Conservation (phyloP, 2,113 vertebrate genomes). For the Neoarius graeffei region DNA sequence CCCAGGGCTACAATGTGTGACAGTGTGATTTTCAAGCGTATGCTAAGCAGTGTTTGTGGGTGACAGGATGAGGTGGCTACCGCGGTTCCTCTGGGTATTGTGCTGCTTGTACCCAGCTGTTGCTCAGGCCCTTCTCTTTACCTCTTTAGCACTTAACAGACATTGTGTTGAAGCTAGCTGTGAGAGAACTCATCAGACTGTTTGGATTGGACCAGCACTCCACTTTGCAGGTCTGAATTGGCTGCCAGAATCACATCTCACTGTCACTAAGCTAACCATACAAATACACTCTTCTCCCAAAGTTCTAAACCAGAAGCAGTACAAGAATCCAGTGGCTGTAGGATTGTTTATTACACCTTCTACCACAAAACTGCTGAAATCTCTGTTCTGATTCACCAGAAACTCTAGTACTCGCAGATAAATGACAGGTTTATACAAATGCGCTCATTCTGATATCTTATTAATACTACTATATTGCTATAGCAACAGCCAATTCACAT, state of each 20-base stretch:
- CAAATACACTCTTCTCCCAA: conserved; percentile 33
- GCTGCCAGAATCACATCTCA: conserved; percentile 69
- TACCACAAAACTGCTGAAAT: not conserved
- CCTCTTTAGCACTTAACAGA: conserved; percentile 74
- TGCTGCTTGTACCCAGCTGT: conserved; percentile 77
- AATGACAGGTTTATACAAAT: not conserved
- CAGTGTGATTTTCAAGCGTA: conserved; percentile 72
- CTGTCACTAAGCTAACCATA: conserved; percentile 49
- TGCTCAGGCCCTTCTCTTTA: conserved; percentile 71
- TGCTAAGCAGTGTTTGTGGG: conserved; percentile 76
- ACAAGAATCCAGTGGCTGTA: not conserved
- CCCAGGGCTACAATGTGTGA: conserved; percentile 54
- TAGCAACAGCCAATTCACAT: not conserved
- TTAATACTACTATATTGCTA: not conserved
- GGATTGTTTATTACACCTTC: not conserved
- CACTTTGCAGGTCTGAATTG: conserved; percentile 75
- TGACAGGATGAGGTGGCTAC: conserved; percentile 67
- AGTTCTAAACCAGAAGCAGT: conserved; percentile 28
- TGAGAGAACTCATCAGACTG: conserved; percentile 72
- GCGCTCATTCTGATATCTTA: not conserved
- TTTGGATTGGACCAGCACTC: conserved; percentile 73
- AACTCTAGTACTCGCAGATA: not conserved
- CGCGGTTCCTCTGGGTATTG: conserved; percentile 69
- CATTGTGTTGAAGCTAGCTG: conserved; percentile 67
- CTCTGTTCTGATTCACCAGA: not conserved